Conservation (phyloP, 2,888 invertebrate genomes). For the Caenorhabditis zanzibari region DNA sequence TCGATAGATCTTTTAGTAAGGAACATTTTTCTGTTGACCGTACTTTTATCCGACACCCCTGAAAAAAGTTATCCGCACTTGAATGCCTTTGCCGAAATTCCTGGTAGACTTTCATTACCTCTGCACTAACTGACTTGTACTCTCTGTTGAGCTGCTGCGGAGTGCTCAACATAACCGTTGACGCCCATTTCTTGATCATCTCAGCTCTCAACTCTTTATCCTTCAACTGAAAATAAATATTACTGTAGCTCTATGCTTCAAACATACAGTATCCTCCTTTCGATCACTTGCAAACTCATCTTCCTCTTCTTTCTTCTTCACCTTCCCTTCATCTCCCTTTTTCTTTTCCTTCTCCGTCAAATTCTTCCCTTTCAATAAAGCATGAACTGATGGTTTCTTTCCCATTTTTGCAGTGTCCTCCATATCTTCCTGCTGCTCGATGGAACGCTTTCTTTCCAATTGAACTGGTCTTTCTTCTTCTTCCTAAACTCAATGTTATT, state of each 20-base stretch:
- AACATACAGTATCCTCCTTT: slow-evolving; percentile 14
- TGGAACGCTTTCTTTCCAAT: slow-evolving; percentile 27
- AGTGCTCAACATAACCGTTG: slow-evolving; percentile 10
- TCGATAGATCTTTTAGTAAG: too few relatives aligned
- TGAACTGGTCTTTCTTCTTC: slow-evolving; percentile 9
- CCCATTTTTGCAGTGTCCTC: slow-evolving; percentile 18
- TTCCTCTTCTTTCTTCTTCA: slow-evolving; percentile 8
- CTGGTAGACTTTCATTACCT: background rate
- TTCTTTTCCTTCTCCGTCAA: slow-evolving; percentile 1
- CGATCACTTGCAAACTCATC: slow-evolving; percentile 29
- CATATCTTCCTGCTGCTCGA: slow-evolving; percentile 31
- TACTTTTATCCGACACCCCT: too few relatives aligned
- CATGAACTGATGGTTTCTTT: background rate
- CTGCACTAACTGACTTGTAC: slow-evolving; percentile 17
- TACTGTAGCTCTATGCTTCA: background rate
- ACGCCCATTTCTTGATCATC: slow-evolving; percentile 21
- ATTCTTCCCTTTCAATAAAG: background rate
- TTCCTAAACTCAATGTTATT: background rate
- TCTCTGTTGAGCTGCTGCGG: slow-evolving; percentile 27
- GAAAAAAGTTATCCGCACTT: too few relatives aligned
- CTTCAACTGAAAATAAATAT: slow-evolving; percentile 3
- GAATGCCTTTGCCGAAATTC: too few relatives aligned
- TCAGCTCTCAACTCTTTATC: slow-evolving; percentile 30
- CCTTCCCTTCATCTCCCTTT: background rate
- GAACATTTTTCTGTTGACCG: too few relatives aligned